Evolutionary conservation across 1,140 invertebrate genomes (phyloP).

Genomic region (Tribolium madens): DNA sequence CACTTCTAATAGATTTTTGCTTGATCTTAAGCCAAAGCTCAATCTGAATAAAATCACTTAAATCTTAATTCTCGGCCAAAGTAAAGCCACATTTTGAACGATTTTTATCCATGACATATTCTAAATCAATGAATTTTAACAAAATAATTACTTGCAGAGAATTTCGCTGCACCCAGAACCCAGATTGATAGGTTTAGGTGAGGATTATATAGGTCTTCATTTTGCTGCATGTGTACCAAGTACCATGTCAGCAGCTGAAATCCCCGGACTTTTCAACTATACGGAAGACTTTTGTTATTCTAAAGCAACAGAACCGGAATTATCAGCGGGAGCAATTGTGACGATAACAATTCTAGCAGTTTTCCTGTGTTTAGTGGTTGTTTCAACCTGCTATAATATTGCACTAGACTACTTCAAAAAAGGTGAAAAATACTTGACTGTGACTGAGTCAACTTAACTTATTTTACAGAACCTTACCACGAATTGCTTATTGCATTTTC

Average conservation of each 20-base stretch:
- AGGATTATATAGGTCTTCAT: not conserved
- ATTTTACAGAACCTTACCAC: not conserved
- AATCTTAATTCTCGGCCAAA: no score
- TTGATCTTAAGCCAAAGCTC: no score
- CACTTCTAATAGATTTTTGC: no score
- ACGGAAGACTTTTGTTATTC: not conserved
- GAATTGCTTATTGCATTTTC: conserved; percentile 25
- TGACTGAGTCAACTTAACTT: not conserved
- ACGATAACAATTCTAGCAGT: not conserved
- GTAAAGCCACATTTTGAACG: no score
- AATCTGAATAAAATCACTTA: no score
- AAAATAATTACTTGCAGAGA: not conserved
- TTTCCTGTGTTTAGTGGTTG: not conserved
- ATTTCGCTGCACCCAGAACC: not conserved
- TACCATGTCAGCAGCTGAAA: not conserved
- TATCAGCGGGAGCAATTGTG: not conserved
- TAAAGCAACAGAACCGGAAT: not conserved
- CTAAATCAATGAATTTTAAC: no score
- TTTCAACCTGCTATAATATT: not conserved
- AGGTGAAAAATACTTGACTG: not conserved
- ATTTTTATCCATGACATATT: no score
- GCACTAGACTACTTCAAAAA: not conserved
- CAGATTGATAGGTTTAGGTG: not conserved
- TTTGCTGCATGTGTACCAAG: not conserved
- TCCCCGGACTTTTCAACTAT: not conserved